A percentile compares a stretch with the other conserved stretches of the same genome.
Evolutionary conservation across 2,888 invertebrate species (phyloP).

Genomic region (Eristalis intricaria): DNA sequence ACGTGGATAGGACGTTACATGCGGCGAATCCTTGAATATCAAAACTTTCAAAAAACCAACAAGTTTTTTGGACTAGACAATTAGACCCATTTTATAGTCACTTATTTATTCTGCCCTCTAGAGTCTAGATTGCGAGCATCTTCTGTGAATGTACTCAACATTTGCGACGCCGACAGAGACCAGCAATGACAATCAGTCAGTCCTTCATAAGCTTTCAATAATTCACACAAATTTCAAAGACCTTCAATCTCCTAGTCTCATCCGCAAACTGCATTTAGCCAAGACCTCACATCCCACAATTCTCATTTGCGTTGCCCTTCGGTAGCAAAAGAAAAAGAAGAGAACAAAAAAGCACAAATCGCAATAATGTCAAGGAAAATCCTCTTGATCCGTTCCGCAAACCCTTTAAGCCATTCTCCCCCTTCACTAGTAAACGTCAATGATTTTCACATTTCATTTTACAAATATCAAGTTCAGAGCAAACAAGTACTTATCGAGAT

Average conservation of each 20-base stretch:
- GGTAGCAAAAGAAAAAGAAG: not conserved
- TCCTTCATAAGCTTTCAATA: too few species aligned
- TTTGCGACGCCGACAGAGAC: too few species aligned
- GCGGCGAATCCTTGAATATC: too few species aligned
- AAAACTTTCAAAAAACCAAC: too few species aligned
- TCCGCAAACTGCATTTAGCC: not conserved
- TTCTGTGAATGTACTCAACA: too few species aligned
- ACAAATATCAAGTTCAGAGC: conserved; percentile 55
- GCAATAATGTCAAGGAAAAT: conserved; percentile 48
- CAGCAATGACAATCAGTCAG: too few species aligned
- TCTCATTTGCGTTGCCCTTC: not conserved
- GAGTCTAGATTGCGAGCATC: too few species aligned
- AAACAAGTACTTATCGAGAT: conserved; percentile 22
- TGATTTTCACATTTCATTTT: conserved; percentile 52
- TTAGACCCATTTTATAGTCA: too few species aligned
- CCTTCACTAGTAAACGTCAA: conserved; percentile 34
- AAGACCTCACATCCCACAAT: not conserved
- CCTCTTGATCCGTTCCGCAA: conserved; percentile 26
- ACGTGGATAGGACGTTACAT: too few species aligned
- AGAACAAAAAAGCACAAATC: not conserved
- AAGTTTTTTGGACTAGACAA: too few species aligned
- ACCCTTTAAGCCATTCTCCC: conserved; percentile 31
- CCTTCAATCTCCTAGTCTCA: not conserved
- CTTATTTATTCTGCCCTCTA: too few species aligned
- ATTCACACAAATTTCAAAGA: too few species aligned